Evolutionary conservation across 2,888 invertebrate genomes (phyloP).

Genomic region (Pyrochroa serraticornis): DNA sequence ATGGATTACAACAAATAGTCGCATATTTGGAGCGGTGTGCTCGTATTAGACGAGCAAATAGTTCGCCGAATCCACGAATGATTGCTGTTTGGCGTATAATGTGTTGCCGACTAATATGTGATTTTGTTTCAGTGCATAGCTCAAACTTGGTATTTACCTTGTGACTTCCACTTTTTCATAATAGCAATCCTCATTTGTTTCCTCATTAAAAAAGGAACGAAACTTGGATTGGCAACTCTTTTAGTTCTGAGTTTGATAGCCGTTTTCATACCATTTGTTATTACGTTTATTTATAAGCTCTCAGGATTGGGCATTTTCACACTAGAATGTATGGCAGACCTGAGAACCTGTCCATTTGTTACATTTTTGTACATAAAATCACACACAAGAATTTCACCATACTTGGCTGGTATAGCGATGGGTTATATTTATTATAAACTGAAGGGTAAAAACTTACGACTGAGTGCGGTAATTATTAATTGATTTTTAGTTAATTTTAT

Average conservation of each 20-base stretch:
- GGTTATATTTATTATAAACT: constrained; percentile 59
- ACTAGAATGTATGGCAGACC: constrained; percentile 60
- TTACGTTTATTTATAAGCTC: constrained; percentile 59
- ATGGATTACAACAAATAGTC: too few relatives aligned
- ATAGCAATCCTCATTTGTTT: constrained; percentile 59
- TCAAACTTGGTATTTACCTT: constrained; percentile 72
- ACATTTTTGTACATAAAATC: constrained; percentile 64
- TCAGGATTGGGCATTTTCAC: constrained; percentile 64
- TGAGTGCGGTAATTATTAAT: constrained; percentile 48
- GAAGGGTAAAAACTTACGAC: constrained; percentile 42
- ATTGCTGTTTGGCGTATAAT: too few relatives aligned
- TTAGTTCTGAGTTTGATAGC: constrained; percentile 54
- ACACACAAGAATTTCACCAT: constrained; percentile 64
- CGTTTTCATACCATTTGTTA: constrained; percentile 59
- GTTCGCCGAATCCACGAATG: too few relatives aligned
- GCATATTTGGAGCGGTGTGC: too few relatives aligned
- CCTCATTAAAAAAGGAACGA: constrained; percentile 56
- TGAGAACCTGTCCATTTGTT: constrained; percentile 61
- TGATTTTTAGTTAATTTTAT: background rate
- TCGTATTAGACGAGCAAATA: too few relatives aligned
- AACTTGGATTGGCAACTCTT: constrained; percentile 54
- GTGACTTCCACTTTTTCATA: constrained; percentile 72
- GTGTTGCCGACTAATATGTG: too few relatives aligned
- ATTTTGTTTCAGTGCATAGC: constrained; percentile 65
- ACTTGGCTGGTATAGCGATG: constrained; percentile 63